phyloP scores from a whole-genome alignment of 2,888 invertebrate species.

The Vandiemenella viatica region DNA sequence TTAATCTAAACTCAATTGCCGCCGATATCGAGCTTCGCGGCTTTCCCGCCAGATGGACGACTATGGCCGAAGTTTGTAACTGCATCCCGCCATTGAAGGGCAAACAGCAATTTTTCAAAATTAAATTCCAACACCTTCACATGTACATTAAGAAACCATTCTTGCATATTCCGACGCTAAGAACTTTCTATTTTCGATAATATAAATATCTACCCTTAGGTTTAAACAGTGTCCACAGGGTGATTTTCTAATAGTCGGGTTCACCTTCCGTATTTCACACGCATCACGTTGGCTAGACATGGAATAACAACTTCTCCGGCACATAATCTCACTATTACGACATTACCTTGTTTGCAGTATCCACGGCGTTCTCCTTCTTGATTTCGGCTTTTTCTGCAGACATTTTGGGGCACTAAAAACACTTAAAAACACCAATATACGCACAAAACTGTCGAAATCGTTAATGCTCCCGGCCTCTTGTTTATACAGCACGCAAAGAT shows the following conservation, averaged over 20 bases:
- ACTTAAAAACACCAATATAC: constrained; percentile 28
- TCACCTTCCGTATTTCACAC: constrained; percentile 15
- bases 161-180: not conserved
- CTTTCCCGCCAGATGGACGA: constrained; percentile 19
- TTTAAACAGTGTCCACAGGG: not conserved
- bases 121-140: constrained; percentile 8
- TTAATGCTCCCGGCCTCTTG: constrained; percentile 22
- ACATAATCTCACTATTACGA: constrained; percentile 5
- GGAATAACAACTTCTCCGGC: constrained; percentile 10
- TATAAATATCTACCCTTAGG: no score
- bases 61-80: constrained; percentile 13
- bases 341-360: constrained; percentile 29
- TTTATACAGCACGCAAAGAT: constrained; percentile 41
- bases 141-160: constrained; percentile 2
- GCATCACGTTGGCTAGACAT: constrained; percentile 18
- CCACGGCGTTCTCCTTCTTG: constrained; percentile 30
- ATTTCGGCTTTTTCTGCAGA: constrained; percentile 29
- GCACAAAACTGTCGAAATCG: constrained; percentile 16
- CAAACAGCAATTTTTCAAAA: constrained; percentile 25
- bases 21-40: constrained; percentile 11
- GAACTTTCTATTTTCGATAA: not conserved
- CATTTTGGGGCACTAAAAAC: constrained; percentile 25
- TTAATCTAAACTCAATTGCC: constrained; percentile 11
- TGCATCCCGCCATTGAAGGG: constrained; percentile 24
- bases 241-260: constrained; percentile 6